phyloP scores from a whole-genome alignment of 2,113 vertebrate species.

The Actinemys pallida region DNA sequence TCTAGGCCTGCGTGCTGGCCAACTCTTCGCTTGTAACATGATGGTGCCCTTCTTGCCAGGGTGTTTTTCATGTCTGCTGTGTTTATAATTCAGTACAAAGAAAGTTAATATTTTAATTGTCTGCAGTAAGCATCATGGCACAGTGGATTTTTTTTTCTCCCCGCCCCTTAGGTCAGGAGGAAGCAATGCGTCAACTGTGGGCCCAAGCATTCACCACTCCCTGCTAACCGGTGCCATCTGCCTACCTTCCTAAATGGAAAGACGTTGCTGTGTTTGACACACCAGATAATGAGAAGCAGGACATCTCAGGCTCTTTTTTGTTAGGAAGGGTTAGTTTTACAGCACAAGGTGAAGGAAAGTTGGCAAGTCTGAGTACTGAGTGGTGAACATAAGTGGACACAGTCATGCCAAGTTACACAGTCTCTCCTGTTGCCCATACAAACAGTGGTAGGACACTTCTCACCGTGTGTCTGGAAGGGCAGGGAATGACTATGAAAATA shows the following conservation, averaged over 20 bases:
- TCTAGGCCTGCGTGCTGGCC: background rate
- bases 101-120: background rate
- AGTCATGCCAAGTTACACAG: conserved; percentile 33
- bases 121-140: background rate
- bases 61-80: background rate
- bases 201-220: background rate
- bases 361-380: background rate
- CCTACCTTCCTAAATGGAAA: background rate
- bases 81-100: background rate
- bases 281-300: background rate
- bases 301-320: background rate
- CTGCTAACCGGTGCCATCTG: background rate
- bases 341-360: background rate
- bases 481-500: background rate
- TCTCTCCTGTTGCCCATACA: background rate
- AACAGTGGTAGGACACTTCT: background rate
- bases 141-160: background rate
- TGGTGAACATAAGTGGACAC: background rate
- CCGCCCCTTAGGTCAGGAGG: background rate
- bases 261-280: background rate
- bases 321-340: background rate
- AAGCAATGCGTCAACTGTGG: background rate
- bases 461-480: conserved; percentile 50
- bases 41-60: background rate
- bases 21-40: background rate